Conservation (phyloP, 2,113 vertebrate genomes). For the Zosterops lateralis region DNA sequence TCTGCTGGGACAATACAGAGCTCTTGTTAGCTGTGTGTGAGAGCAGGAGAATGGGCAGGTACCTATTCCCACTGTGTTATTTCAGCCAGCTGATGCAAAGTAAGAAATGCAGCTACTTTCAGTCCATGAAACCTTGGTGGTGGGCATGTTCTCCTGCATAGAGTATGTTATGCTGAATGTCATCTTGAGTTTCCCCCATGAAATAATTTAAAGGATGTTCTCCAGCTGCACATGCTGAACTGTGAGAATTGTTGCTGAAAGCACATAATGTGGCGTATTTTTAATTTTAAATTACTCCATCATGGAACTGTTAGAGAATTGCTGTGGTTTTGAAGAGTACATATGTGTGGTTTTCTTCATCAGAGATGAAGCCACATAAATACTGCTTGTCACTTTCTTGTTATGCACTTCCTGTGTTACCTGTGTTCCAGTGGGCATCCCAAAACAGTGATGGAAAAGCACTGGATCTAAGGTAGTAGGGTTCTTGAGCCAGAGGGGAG, state of each 20-base stretch:
- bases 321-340: background rate
- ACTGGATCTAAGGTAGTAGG: background rate
- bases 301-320: background rate
- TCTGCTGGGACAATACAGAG: background rate
- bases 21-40: background rate
- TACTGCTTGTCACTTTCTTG: background rate
- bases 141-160: background rate
- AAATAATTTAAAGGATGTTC: constrained; percentile 43
- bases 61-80: background rate
- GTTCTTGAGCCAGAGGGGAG: background rate
- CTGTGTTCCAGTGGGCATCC: background rate
- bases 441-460: background rate
- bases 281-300: constrained; percentile 10
- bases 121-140: background rate
- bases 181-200: constrained; percentile 12
- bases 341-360: background rate
- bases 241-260: constrained; percentile 21
- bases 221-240: background rate
- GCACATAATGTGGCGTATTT: background rate
- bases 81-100: background rate
- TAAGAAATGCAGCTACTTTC: background rate
- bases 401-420: background rate
- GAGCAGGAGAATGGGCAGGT: background rate
- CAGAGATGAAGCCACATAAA: background rate
- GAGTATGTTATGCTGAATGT: background rate